A percentile compares a stretch with the other conserved stretches of the same genome.
These are phyloP conservation scores for Barnardius zonarius DNA, from an alignment of 2,113 vertebrate species.

Conservation along the genomic window DNA sequence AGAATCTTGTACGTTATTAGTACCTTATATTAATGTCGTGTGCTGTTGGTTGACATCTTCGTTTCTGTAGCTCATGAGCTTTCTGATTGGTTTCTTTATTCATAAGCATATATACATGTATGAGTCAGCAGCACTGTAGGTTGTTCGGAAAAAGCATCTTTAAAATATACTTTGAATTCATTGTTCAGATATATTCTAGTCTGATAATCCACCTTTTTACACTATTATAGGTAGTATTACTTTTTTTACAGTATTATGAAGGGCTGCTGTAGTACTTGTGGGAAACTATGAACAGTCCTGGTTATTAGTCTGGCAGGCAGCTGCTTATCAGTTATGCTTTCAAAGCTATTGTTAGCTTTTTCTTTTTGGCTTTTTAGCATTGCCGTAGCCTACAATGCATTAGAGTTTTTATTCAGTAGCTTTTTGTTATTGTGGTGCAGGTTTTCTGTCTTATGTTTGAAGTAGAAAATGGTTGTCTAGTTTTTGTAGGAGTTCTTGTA, in stretches of 20 bases:
- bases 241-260: not conserved
- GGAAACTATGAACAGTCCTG: not conserved
- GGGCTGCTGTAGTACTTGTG: not conserved
- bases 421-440: not conserved
- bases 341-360: not conserved
- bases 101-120: not conserved
- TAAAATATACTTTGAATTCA: not conserved
- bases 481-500: not conserved
- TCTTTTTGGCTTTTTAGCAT: not conserved
- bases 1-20: not conserved
- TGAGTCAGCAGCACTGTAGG: not conserved
- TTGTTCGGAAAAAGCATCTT: not conserved
- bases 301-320: not conserved
- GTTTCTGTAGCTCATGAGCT: not conserved
- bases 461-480: not conserved
- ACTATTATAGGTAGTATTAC: not conserved
- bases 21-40: not conserved
- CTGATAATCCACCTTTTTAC: not conserved
- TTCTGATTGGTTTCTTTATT: not conserved
- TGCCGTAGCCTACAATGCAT: not conserved
- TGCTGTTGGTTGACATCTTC: not conserved
- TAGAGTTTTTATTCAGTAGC: not conserved
- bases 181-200: not conserved
- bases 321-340: not conserved
- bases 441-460: not conserved